These are phyloP conservation scores for Pagetopsis macropterus DNA, from an alignment of 2,797 vertebrate genomes.

Conservation along the genomic window DNA sequence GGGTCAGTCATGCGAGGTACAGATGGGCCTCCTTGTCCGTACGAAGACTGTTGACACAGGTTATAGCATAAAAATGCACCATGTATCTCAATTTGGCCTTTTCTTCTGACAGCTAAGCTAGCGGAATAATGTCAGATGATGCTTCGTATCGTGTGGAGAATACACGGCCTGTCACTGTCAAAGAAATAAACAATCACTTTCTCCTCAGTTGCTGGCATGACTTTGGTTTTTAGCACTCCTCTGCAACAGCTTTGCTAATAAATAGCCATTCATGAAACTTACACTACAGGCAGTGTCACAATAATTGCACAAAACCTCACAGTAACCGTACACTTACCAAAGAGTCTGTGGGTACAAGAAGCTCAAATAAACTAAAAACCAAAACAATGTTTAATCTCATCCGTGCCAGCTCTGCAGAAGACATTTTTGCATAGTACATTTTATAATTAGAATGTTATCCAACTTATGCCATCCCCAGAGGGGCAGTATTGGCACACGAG, in stretches of 20 bases:
- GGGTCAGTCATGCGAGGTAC: conserved; percentile 54
- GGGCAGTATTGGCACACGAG: conserved; percentile 64
- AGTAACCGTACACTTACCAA: conserved; percentile 29
- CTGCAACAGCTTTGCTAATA: conserved; percentile 4
- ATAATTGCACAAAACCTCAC: conserved; percentile 23
- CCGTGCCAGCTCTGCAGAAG: conserved; percentile 61
- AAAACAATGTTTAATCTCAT: conserved; percentile 64
- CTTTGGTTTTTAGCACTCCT: conserved; percentile 10
- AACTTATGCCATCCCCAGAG: conserved; percentile 66
- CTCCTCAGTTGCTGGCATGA: not conserved
- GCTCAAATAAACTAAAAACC: conserved; percentile 52
- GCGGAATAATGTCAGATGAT: conserved; percentile 46
- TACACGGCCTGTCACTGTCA: conserved; percentile 26
- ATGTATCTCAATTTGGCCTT: conserved; percentile 38
- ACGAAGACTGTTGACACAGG: conserved; percentile 49
- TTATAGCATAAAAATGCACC: conserved; percentile 47
- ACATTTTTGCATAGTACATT: conserved; percentile 60
- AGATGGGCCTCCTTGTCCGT: conserved; percentile 54
- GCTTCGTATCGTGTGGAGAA: conserved; percentile 27
- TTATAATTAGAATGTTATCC: conserved; percentile 75
- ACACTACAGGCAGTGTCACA: conserved; percentile 20
- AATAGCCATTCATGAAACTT: conserved; percentile 10
- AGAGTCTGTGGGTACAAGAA: conserved; percentile 27
- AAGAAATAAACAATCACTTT: not conserved
- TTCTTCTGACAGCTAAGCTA: conserved; percentile 36